Evolutionary conservation across 2,888 invertebrate genomes (phyloP).

Genomic region (Willowsia nigromaculata): DNA sequence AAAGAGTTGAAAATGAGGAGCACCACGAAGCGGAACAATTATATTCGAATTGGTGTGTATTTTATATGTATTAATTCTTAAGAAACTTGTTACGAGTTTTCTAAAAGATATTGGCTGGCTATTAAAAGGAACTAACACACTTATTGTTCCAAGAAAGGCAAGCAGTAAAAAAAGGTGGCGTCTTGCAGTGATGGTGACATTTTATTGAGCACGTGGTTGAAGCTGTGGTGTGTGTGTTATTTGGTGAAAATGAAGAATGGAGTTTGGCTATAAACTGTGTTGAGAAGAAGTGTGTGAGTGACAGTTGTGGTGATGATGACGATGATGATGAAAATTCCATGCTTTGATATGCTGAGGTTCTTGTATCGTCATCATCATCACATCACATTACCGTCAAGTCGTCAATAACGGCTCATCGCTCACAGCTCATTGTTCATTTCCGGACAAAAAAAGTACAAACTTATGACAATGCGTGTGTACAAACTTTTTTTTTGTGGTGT

Average conservation of each 20-base stretch:
- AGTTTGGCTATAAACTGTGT: not conserved
- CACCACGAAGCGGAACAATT: no score
- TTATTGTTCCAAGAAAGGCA: not conserved
- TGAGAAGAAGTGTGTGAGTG: not conserved
- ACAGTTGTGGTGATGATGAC: not conserved
- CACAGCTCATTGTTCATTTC: conserved; percentile 13
- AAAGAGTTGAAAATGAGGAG: no score
- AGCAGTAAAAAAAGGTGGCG: not conserved
- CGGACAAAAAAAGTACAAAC: not conserved
- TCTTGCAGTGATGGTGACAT: conserved; percentile 5
- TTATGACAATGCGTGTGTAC: not conserved
- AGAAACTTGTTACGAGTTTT: no score
- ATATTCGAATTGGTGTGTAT: no score
- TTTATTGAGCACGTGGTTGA: conserved; percentile 1
- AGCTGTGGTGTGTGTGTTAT: not conserved
- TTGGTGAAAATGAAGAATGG: not conserved
- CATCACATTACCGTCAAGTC: conserved; percentile 3
- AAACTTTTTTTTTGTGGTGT: not conserved
- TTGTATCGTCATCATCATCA: not conserved
- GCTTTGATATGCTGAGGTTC: not conserved
- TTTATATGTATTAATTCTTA: no score
- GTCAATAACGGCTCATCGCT: not conserved
- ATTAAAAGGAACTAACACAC: no score
- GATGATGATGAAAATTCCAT: not conserved
- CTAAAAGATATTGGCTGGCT: no score